Conservation (phyloP, 2,113 vertebrate genomes). For the Corythaixoides concolor region DNA sequence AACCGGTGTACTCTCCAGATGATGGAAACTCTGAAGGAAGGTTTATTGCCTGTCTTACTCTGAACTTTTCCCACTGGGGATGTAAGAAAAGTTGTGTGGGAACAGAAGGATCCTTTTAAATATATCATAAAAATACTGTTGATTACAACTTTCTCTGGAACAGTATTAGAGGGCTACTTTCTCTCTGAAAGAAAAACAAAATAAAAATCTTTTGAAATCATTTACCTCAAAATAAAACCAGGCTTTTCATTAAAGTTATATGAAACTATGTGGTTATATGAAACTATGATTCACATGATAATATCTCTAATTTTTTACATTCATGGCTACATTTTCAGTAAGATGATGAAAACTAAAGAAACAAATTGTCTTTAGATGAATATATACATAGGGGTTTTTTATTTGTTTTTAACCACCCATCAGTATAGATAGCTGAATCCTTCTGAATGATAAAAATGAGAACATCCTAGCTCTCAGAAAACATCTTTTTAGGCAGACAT, state of each 20-base stretch:
- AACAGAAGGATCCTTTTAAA: neutral
- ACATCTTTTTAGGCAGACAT: neutral
- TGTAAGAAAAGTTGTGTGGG: neutral
- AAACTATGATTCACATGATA: neutral
- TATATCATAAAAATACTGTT: neutral
- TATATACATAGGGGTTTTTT: neutral
- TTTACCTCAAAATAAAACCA: neutral
- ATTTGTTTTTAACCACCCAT: neutral
- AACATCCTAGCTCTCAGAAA: neutral
- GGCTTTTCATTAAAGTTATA: neutral
- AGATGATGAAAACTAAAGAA: neutral
- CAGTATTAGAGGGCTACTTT: neutral
- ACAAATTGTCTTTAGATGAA: neutral
- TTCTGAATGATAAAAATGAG: neutral
- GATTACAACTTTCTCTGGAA: neutral
- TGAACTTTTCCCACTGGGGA: neutral
- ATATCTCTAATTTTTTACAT: neutral
- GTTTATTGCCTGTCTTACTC: neutral
- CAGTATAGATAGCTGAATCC: neutral
- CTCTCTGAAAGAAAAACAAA: neutral
- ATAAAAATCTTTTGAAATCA: neutral
- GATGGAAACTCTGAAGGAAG: neutral
- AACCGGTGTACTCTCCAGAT: neutral
- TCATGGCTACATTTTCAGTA: neutral
- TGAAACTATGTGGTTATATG: neutral